Base-by-base conservation (phyloP, 2,113 vertebrate species). In the Cinclus mexicanus region DNA sequence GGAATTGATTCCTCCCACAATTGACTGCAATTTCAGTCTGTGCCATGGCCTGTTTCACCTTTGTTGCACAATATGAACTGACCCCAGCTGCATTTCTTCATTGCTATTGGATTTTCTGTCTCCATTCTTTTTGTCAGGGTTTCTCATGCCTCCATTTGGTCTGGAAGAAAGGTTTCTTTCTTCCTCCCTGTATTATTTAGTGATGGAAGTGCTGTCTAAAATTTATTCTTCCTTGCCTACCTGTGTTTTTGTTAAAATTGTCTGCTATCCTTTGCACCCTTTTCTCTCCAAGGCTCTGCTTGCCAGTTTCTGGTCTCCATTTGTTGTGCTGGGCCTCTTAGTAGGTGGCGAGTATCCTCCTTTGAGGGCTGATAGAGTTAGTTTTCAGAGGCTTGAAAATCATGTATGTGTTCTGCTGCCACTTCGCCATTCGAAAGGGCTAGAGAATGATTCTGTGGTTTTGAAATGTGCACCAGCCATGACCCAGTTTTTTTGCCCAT, bases 11-110 rank as follows among this genome's bases (percentile, higher is more conserved):
- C 35, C 89, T 87, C 93, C 24, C 53, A 61, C 87, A 93, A 92
- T 68, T 70, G 95, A 78, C 83, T 92, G 63, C 74, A 67, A 70
- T 90, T 97, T 88, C 93, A 79, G 85, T 68, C 72, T 87, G 65
- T 83, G 70, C 65, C 76, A 56, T 74, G 77, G 37, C 78, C 85
- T 86, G 39, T 65, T 97, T 94, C 79, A 95, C 67, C 75, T 96
- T 89, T 89, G 28, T 80, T 61, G 24, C 79, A 79, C 95, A 90
- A 64, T 96, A 91, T 96, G 97, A 98, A 95, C 96, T 95, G 93
- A 94, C 52, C 80, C 12, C 70, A 93, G 84, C 65, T 94, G 76
- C 49, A 81, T 77, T 82, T 53, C 49, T 92, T 96, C 77, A 86
- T 71, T 22, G 13, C 42, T 64, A 94, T 80, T 95, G 76, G 92